phyloP scores from a whole-genome alignment of 2,797 vertebrate genomes.

The Linurgus olivaceus region DNA sequence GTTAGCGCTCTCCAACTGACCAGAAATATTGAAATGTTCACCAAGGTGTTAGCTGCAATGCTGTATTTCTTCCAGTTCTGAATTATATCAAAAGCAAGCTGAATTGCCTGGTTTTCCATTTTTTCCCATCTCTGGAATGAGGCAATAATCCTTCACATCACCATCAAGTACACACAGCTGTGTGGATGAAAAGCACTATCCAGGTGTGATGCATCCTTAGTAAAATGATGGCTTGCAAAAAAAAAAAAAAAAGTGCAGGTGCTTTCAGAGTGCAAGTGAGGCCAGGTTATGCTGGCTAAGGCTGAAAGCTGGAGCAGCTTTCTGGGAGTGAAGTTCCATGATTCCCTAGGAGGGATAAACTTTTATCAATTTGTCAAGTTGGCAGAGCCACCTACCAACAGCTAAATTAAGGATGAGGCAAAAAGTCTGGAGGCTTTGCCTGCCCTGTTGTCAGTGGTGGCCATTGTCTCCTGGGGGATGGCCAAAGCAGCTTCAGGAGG shows the following conservation, averaged over 20 bases:
- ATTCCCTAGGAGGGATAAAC: neutral
- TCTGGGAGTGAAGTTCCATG: neutral
- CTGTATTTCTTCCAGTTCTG: neutral
- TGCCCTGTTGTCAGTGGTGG: neutral
- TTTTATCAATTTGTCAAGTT: neutral
- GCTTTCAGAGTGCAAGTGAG: fast-evolving
- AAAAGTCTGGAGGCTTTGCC: neutral
- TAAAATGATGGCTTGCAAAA: neutral
- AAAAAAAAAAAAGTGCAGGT: neutral
- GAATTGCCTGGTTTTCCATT: neutral
- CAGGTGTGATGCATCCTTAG: neutral
- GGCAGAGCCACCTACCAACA: neutral
- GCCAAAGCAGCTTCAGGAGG: neutral
- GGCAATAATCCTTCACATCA: neutral
- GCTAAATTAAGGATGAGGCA: neutral
- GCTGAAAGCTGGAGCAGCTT: neutral
- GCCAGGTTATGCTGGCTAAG: neutral
- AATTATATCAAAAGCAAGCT: neutral
- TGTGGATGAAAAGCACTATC: neutral
- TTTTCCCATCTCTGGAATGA: neutral
- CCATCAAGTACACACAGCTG: neutral
- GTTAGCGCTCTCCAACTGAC: neutral
- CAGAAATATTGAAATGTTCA: neutral
- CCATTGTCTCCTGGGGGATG: neutral
- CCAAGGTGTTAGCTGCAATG: neutral